Evolutionary conservation across 2,113 vertebrate genomes (phyloP).

Genomic region (Astur gentilis): DNA sequence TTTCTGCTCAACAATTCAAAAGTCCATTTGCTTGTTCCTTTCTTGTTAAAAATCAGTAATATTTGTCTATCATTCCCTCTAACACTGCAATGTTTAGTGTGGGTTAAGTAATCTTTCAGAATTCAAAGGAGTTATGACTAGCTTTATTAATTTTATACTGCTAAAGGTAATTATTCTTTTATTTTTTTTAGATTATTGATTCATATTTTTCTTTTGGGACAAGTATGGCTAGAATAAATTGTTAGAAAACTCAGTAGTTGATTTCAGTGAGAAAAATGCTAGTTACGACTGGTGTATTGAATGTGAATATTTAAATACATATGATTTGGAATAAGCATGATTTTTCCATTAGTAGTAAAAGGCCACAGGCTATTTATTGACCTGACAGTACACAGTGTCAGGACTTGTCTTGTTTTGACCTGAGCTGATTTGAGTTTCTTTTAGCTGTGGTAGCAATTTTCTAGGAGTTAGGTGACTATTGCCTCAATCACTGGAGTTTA

Average conservation of each 20-base stretch:
- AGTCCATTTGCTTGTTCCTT: not conserved
- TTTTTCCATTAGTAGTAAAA: not conserved
- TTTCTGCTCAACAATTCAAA: not conserved
- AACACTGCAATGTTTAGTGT: not conserved
- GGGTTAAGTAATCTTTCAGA: not conserved
- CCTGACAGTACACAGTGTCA: not conserved
- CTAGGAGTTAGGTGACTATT: not conserved
- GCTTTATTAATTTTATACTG: not conserved
- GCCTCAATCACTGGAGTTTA: not conserved
- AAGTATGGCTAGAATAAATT: not conserved
- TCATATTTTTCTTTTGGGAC: not conserved
- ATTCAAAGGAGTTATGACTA: not conserved
- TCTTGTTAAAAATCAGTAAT: not conserved
- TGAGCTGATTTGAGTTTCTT: not conserved
- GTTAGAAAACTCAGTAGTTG: not conserved
- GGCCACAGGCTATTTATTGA: not conserved
- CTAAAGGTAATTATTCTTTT: not conserved
- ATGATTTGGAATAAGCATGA: not conserved
- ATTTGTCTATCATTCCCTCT: not conserved
- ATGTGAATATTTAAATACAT: not conserved
- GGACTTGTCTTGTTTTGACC: not conserved
- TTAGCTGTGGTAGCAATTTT: not conserved
- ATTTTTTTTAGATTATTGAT: not conserved
- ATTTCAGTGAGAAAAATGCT: not conserved
- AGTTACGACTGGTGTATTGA: not conserved